Evolutionary conservation across 2,888 invertebrate species (phyloP).

Genomic region (Escarpia spicata): DNA sequence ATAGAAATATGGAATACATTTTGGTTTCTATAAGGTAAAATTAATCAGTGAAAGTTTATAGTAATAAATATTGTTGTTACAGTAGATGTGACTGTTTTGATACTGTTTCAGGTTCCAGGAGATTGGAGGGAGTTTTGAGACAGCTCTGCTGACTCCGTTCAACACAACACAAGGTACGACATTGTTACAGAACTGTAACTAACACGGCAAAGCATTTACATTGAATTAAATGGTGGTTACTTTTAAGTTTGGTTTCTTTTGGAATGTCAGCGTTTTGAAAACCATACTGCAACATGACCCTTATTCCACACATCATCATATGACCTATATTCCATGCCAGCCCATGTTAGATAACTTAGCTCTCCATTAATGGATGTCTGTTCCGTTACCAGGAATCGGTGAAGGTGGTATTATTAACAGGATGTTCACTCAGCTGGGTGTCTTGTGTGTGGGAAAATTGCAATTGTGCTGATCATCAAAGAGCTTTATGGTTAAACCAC

Average conservation of each 20-base stretch:
- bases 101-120: conserved; percentile 81
- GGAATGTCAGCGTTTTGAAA: too few relatives aligned
- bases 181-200: conserved; percentile 23
- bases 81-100: background rate
- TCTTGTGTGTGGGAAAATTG: too few relatives aligned
- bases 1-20: too few relatives aligned
- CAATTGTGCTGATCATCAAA: too few relatives aligned
- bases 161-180: conserved; percentile 48
- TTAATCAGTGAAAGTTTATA: background rate
- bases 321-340: background rate
- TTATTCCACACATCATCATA: background rate
- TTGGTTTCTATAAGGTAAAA: too few relatives aligned
- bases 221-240: background rate
- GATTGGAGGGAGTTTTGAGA: conserved; percentile 79
- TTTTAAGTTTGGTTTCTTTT: background rate
- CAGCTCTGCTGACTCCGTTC: conserved; percentile 64
- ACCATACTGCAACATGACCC: too few relatives aligned
- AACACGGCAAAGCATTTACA: conserved; percentile 22
- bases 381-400: background rate
- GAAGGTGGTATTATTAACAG: too few relatives aligned
- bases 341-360: too few relatives aligned
- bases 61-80: conserved; percentile 38
- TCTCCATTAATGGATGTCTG: background rate
- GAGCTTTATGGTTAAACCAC: too few relatives aligned
- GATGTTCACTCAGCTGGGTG: too few relatives aligned